Conservation (phyloP, 2,888 invertebrate genomes). For the Altica lythri region DNA sequence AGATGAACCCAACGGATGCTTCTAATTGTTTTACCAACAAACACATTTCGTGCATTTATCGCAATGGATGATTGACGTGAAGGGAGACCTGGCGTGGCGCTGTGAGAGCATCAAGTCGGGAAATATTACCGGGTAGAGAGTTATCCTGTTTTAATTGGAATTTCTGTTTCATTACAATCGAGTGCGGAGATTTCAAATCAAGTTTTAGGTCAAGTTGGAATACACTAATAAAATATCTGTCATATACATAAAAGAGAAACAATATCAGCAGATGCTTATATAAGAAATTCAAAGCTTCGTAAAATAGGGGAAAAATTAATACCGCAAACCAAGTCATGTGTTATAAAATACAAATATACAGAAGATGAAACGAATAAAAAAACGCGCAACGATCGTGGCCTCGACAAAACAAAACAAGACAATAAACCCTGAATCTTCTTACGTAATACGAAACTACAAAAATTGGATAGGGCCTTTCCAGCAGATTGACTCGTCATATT, state of each 20-base stretch:
- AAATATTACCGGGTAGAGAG: slow-evolving; percentile 27
- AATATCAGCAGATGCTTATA: too few species aligned
- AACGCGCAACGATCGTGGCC: slow-evolving; percentile 23
- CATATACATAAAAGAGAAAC: too few species aligned
- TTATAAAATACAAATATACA: slow-evolving; percentile 37
- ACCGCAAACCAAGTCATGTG: slow-evolving; percentile 37
- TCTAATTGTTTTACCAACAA: slow-evolving; percentile 33
- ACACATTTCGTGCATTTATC: slow-evolving; percentile 29
- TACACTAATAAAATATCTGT: too few species aligned
- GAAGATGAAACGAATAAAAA: too few species aligned
- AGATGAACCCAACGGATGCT: slow-evolving; percentile 11
- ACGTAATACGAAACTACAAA: slow-evolving; percentile 41
- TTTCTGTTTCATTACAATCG: slow-evolving; percentile 41
- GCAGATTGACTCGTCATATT: slow-evolving; percentile 34
- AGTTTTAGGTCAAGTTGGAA: too few species aligned
- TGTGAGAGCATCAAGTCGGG: slow-evolving; percentile 16
- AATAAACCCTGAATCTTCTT: slow-evolving; percentile 42
- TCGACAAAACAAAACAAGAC: slow-evolving; percentile 40
- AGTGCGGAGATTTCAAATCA: slow-evolving; percentile 23
- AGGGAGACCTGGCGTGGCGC: slow-evolving; percentile 14
- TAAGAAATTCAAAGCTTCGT: slow-evolving; percentile 12
- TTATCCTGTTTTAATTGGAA: slow-evolving; percentile 33
- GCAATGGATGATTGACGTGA: slow-evolving; percentile 28
- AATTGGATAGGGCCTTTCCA: slow-evolving; percentile 37
- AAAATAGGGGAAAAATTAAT: slow-evolving; percentile 31